A percentile compares a stretch with the other conserved stretches of the same genome.
Evolutionary conservation across 2,888 invertebrate genomes (phyloP).

Genomic region (Petrolisthes cinctipes): DNA sequence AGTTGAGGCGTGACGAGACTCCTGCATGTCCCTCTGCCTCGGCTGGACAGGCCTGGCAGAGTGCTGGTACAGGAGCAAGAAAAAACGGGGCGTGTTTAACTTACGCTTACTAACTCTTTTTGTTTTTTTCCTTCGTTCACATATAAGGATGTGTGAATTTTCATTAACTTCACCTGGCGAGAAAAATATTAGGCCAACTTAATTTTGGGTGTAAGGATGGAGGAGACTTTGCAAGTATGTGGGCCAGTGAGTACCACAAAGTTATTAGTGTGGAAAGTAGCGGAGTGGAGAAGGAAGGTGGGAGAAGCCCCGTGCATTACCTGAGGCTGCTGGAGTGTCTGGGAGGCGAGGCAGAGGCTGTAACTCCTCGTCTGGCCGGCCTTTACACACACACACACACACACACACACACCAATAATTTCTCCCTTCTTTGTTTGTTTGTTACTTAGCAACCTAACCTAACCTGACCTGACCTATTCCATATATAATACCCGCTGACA

Average conservation of each 20-base stretch:
- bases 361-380: not conserved
- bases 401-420: slow-evolving; percentile 1
- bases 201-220: not conserved
- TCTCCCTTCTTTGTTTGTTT: not conserved
- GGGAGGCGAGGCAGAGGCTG: not conserved
- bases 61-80: too few species aligned
- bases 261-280: not conserved
- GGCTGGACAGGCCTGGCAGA: too few species aligned
- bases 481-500: too few species aligned
- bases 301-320: slow-evolving; percentile 4
- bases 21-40: too few species aligned
- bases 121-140: not conserved
- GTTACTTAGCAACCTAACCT: too few species aligned
- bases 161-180: not conserved
- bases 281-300: not conserved
- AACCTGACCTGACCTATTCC: too few species aligned
- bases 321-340: slow-evolving; percentile 2
- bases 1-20: too few species aligned
- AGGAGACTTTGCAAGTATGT: not conserved
- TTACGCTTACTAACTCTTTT: not conserved
- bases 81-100: too few species aligned
- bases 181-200: slow-evolving; percentile 5
- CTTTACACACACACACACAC: not conserved
- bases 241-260: slow-evolving; percentile 1
- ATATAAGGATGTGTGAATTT: not conserved